Evolutionary conservation across 2,888 invertebrate species (phyloP), one percentile per base, ranked within the genome.

Genomic region (Amphimallon solstitiale): DNA sequence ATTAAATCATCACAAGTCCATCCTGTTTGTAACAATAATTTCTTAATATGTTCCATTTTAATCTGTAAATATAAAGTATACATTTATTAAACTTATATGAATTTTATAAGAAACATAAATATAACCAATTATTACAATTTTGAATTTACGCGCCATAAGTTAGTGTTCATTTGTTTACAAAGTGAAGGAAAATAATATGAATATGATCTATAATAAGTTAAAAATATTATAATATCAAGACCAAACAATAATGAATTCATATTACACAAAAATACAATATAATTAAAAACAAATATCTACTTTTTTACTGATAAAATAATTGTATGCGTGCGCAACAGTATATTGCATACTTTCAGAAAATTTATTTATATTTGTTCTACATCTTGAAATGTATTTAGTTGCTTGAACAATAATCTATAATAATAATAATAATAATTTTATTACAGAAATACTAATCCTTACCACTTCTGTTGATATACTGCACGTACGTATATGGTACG

Each of bases 1-100:
- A 78, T 66, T 52, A 79, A 70, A 59, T 78, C 76, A 9, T 78
- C 77, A 54, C 75, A 76, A n/a, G 75, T 73, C 75, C 74, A 77
- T 29, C 79, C 79, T 1, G 78, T 77, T 60, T 63, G 71, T 68
- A 74, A 70, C 17, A 79, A 62, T 9, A 80, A 68, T 12, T 75
- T 68, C 64, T 76, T 74, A 7, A 80, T 71, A 7, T 75, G 74
- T 49, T 78, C 78, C 67, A 67, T 67, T 56, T 45, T 64, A 12
- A 43, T 43, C 56, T 59, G 14, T 1, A 59, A 43, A 43, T 45
- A 15, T 5, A 35, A 62, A 21, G 48, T 37, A 48, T 9, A 15
- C 12, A 48, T 48, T 48, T 19, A 54, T 7, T 37, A 37, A 38
- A 37, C 2, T n/a, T 17, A 48, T 15, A 21, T 21, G 2, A 40